Conservation (phyloP, 2,113 vertebrate genomes). For the Strix uralensis region DNA sequence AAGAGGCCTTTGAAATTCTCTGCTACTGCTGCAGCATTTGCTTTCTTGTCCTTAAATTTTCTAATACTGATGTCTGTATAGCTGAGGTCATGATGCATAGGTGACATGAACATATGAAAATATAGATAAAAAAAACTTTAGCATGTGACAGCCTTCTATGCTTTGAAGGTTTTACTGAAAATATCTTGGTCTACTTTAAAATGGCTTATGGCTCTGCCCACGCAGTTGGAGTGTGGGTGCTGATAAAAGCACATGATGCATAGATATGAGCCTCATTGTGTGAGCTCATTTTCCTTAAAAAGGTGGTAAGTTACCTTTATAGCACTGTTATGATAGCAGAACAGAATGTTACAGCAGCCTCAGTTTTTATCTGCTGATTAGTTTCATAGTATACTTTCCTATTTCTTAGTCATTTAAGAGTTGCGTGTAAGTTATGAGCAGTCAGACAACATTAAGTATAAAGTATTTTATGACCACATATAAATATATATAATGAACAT, state of each 20-base stretch:
- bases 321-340: background rate
- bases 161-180: background rate
- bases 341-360: background rate
- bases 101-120: background rate
- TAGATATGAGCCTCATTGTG: background rate
- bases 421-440: background rate
- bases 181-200: background rate
- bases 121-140: background rate
- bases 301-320: background rate
- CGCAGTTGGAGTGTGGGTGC: background rate
- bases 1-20: background rate
- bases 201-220: background rate
- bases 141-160: background rate
- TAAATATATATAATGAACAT: slow-evolving; percentile 6
- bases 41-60: background rate
- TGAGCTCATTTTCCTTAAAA: background rate
- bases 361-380: background rate
- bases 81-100: background rate
- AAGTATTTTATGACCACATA: background rate
- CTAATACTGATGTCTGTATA: background rate
- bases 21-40: background rate
- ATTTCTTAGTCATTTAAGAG: background rate
- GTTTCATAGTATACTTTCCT: background rate
- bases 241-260: background rate
- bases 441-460: background rate